A percentile compares a stretch with the other conserved stretches of the same genome.
These are phyloP conservation scores for Rhinoptilus africanus DNA, from an alignment of 2,113 vertebrate species.

Conservation along the genomic window DNA sequence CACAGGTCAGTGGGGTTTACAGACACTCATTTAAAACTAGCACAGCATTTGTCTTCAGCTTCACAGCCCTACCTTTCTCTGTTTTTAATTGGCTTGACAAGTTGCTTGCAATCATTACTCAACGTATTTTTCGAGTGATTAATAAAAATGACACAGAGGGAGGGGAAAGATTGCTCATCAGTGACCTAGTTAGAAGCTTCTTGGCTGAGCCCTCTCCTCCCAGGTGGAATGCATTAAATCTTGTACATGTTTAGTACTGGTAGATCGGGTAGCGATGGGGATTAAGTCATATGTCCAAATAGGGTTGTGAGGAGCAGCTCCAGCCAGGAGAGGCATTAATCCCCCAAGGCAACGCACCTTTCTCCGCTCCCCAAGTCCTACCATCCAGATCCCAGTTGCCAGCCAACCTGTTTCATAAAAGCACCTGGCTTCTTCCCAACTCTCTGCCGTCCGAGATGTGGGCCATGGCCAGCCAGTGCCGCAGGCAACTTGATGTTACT, in stretches of 20 bases:
- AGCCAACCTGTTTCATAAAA: background rate
- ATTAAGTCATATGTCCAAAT: conserved; percentile 61
- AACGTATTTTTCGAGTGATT: conserved; percentile 69
- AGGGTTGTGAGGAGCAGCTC: conserved; percentile 5
- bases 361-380: background rate
- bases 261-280: background rate
- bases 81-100: conserved; percentile 50
- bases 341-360: background rate
- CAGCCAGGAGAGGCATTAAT: conserved; percentile 38
- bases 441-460: background rate
- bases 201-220: conserved; percentile 25
- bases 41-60: conserved; percentile 27
- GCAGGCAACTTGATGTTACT: accelerated
- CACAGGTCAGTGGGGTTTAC: conserved; percentile 44
- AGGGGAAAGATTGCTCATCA: conserved; percentile 65
- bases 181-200: conserved; percentile 56
- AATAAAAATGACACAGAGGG: conserved; percentile 72
- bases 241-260: conserved; percentile 5
- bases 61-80: conserved; percentile 55
- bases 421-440: background rate
- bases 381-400: background rate
- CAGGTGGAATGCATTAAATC: conserved; percentile 12
- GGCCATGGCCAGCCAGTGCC: background rate
- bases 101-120: conserved; percentile 66
- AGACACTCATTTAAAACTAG: conserved; percentile 54